These are phyloP conservation scores for Colinus virginianus DNA, from an alignment of 2,113 vertebrate genomes.

Conservation along the genomic window DNA sequence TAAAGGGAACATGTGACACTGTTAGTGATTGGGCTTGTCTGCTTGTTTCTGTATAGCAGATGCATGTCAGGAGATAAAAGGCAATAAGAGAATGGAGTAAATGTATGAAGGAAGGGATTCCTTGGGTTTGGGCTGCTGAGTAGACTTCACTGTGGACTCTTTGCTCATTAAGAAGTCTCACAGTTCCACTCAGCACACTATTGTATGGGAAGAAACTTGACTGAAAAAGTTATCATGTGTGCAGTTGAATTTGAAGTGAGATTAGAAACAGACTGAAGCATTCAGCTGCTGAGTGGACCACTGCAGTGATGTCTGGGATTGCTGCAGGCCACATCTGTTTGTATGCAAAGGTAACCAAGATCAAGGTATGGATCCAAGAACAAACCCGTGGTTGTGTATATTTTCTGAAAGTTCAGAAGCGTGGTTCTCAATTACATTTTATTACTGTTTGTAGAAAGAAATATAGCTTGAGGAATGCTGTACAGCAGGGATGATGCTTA, in stretches of 20 bases:
- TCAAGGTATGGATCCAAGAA: neutral
- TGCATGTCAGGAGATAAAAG: neutral
- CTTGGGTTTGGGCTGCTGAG: neutral
- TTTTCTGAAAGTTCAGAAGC: neutral
- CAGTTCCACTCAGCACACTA: neutral
- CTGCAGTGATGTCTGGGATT: neutral
- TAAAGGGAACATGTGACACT: neutral
- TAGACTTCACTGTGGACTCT: neutral
- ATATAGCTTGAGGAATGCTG: neutral
- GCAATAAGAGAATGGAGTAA: neutral
- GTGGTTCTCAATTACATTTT: fast-evolving
- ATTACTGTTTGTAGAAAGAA: neutral
- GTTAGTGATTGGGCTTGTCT: neutral
- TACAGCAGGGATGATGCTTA: neutral
- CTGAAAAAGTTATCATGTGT: neutral
- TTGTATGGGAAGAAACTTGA: neutral
- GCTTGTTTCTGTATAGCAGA: neutral
- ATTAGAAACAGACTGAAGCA: neutral
- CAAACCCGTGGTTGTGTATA: neutral
- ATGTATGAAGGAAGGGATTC: neutral
- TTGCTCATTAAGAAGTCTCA: neutral
- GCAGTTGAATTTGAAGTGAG: neutral
- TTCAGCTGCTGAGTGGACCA: neutral
- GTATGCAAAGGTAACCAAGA: neutral
- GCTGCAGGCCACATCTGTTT: neutral